Conservation (phyloP, 2,113 vertebrate genomes). For the Stigmatopora argus region DNA sequence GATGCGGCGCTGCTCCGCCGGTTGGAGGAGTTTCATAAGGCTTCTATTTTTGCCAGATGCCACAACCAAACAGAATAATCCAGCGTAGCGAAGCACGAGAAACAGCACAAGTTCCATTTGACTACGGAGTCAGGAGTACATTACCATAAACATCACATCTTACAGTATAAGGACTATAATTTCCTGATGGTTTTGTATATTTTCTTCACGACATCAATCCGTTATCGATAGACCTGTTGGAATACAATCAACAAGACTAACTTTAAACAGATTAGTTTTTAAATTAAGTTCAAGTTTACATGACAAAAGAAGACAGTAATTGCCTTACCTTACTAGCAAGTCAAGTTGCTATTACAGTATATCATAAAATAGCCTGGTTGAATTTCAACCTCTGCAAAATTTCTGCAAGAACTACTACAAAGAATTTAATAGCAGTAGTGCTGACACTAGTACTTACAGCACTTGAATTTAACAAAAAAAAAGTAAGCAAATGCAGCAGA, state of each 20-base stretch:
- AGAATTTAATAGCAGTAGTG: not conserved
- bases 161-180: not conserved
- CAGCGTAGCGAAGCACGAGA: too few species aligned
- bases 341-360: not conserved
- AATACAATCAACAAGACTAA: too few species aligned
- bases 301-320: too few species aligned
- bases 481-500: not conserved
- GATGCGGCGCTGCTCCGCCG: too few species aligned
- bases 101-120: too few species aligned
- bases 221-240: too few species aligned
- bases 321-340: too few species aligned
- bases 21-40: too few species aligned
- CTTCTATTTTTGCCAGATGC: too few species aligned
- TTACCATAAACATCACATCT: not conserved
- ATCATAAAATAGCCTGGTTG: not conserved
- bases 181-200: not conserved
- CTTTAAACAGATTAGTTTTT: too few species aligned
- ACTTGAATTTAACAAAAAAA: not conserved
- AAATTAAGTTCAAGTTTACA: too few species aligned
- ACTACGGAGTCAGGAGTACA: not conserved
- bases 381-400: not conserved
- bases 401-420: not conserved
- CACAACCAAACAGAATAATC: too few species aligned
- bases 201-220: not conserved
- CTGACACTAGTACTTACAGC: not conserved